Percentiles rank a stretch among this genome's conserved stretches.
These are phyloP conservation scores for Pseudoatta argentina DNA, from an alignment of 1,140 invertebrate genomes.

Conservation along the genomic window DNA sequence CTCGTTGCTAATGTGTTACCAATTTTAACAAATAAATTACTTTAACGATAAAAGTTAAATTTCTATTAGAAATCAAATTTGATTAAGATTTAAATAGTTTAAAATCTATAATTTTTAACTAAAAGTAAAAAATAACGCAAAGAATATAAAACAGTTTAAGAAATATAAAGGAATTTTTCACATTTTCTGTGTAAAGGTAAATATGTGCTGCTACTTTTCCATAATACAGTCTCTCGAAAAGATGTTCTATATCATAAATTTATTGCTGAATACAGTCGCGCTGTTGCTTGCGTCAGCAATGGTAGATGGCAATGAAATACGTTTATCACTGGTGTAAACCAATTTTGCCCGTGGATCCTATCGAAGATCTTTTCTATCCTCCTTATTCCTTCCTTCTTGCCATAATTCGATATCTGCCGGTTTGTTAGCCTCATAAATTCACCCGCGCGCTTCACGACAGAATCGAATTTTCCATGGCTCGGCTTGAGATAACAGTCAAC, in stretches of 20 bases:
- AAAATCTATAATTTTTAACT: neutral
- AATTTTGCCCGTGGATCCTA: conserved; percentile 59
- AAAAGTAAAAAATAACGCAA: neutral
- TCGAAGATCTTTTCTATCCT: conserved; percentile 46
- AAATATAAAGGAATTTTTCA: neutral
- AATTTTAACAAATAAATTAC: no score
- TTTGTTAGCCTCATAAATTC: conserved; percentile 67
- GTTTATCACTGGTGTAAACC: conserved; percentile 59
- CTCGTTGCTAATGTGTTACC: neutral
- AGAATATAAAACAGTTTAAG: conserved; percentile 2
- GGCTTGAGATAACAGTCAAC: conserved; percentile 59
- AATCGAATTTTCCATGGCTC: conserved; percentile 74
- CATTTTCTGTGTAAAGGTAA: neutral
- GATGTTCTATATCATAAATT: conserved; percentile 38
- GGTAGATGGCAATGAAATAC: conserved; percentile 27
- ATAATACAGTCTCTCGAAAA: conserved; percentile 13
- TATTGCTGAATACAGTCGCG: conserved; percentile 26
- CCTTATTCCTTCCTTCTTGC: conserved; percentile 16
- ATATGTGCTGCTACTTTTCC: neutral
- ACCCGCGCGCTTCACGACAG: conserved; percentile 54
- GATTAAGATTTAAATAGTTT: neutral
- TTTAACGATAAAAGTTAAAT: conserved; percentile 5
- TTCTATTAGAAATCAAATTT: neutral
- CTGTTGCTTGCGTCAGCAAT: conserved; percentile 5
- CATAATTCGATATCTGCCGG: conserved; percentile 58